Percentiles rank a stretch among this genome's conserved stretches.
phyloP scores from a whole-genome alignment of 2,888 invertebrate species.

The Chrysotoxum bicinctum region DNA sequence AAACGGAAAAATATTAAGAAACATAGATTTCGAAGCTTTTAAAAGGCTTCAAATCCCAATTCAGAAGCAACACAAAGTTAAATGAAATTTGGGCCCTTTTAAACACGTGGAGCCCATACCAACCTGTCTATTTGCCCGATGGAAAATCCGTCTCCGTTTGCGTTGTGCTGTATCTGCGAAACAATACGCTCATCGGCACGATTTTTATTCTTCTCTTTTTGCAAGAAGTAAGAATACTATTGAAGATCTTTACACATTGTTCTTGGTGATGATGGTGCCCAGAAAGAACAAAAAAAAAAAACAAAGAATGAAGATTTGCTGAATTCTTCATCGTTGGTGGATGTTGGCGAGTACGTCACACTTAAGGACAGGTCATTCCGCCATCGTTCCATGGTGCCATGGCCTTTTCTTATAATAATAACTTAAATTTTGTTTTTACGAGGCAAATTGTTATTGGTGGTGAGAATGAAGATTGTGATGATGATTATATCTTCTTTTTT shows the following conservation, averaged over 20 bases:
- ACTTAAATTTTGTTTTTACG: conserved; percentile 18
- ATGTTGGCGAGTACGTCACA: conserved; percentile 54
- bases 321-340: conserved; percentile 31
- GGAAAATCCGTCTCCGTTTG: background rate
- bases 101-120: background rate
- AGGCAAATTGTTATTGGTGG: conserved; percentile 19
- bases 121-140: too few relatives aligned
- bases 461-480: background rate
- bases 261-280: conserved; percentile 1
- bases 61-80: background rate
- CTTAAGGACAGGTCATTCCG: conserved; percentile 64
- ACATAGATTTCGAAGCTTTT: too few relatives aligned
- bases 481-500: conserved; percentile 34
- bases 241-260: conserved; percentile 53
- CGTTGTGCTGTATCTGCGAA: conserved; percentile 32
- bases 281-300: background rate
- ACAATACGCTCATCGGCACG: conserved; percentile 58
- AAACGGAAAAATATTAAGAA: background rate
- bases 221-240: conserved; percentile 60
- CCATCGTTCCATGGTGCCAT: conserved; percentile 14
- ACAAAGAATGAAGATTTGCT: conserved; percentile 19
- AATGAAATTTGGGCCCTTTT: background rate
- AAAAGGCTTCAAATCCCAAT: background rate
- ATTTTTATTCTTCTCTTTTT: conserved; percentile 18
- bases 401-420: conserved; percentile 44